phyloP scores from a whole-genome alignment of 1,140 invertebrate species.

The Euborellia annulipes region DNA sequence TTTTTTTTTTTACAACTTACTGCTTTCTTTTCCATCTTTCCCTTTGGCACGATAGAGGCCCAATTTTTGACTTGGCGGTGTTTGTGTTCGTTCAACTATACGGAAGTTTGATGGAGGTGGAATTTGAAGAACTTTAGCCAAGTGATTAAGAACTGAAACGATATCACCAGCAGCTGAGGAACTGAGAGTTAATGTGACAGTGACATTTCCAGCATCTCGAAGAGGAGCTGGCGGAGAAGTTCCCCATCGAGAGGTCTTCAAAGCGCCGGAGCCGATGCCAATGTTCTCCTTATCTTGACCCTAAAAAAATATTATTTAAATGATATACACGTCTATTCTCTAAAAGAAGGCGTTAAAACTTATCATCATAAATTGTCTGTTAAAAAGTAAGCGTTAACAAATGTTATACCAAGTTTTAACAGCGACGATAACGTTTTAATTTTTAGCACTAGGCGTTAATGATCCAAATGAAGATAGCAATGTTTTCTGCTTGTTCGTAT shows the following conservation, averaged over 20 bases:
- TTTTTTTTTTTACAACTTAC: no score
- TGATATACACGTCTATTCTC: no score
- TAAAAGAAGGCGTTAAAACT: neutral
- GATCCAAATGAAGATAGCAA: no score
- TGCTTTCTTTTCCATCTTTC: conserved; percentile 70
- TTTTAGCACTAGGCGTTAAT: no score
- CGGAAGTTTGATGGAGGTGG: conserved; percentile 71
- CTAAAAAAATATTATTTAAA: conserved; percentile 17
- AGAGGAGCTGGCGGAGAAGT: conserved; percentile 38
- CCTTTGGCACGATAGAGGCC: conserved; percentile 63
- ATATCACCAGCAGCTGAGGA: conserved; percentile 84
- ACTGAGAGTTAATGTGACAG: conserved; percentile 80
- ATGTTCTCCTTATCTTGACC: conserved; percentile 34
- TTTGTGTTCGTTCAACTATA: conserved; percentile 61
- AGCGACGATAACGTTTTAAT: no score
- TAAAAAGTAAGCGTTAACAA: no score
- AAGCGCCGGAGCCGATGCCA: conserved; percentile 20
- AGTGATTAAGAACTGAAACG: conserved; percentile 68
- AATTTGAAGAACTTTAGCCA: conserved; percentile 83
- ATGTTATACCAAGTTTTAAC: no score
- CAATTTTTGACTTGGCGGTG: conserved; percentile 61
- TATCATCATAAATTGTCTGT: no score
- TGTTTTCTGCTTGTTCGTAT: no score
- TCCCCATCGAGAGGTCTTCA: conserved; percentile 18
- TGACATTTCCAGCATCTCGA: conserved; percentile 69